Evolutionary conservation across 1,140 invertebrate genomes (phyloP).

Genomic region (Bactericera cockerelli): DNA sequence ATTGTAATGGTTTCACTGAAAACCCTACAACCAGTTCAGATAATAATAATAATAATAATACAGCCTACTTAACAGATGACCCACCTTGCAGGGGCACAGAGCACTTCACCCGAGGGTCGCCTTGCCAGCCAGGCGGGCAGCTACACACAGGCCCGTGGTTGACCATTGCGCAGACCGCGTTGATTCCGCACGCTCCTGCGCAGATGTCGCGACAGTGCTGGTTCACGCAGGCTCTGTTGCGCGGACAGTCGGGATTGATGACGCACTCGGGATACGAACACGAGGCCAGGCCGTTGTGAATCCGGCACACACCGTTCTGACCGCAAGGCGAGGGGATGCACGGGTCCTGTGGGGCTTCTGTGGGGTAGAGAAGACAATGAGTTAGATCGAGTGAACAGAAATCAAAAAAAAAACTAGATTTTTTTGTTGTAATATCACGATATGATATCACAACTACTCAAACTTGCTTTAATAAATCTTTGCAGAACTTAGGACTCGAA

Average conservation of each 20-base stretch:
- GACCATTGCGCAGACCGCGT: slow-evolving; percentile 64
- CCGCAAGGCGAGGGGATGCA: slow-evolving; percentile 68
- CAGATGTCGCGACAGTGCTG: slow-evolving; percentile 72
- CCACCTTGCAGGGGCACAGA: slow-evolving; percentile 25
- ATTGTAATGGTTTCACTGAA: too few relatives aligned
- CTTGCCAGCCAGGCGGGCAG: slow-evolving; percentile 59
- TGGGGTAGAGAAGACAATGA: slow-evolving; percentile 17
- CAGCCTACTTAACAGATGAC: too few relatives aligned
- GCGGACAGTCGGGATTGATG: slow-evolving; percentile 65
- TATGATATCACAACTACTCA: too few relatives aligned
- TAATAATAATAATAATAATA: too few relatives aligned
- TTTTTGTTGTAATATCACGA: too few relatives aligned
- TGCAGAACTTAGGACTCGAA: too few relatives aligned
- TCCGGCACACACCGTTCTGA: slow-evolving; percentile 59
- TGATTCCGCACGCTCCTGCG: slow-evolving; percentile 61
- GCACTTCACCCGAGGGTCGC: slow-evolving; percentile 63
- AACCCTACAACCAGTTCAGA: too few relatives aligned
- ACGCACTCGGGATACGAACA: slow-evolving; percentile 75
- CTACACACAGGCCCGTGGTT: slow-evolving; percentile 68
- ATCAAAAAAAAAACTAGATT: too few relatives aligned
- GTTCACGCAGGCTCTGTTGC: slow-evolving; percentile 60
- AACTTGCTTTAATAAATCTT: too few relatives aligned
- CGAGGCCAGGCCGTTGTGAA: slow-evolving; percentile 45
- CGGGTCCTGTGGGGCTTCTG: slow-evolving; percentile 38
- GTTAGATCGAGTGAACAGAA: too few relatives aligned